Percentiles rank a stretch among this genome's conserved stretches.
phyloP scores from a whole-genome alignment of 2,797 vertebrate species.

The Pipistrellus nathusii region DNA sequence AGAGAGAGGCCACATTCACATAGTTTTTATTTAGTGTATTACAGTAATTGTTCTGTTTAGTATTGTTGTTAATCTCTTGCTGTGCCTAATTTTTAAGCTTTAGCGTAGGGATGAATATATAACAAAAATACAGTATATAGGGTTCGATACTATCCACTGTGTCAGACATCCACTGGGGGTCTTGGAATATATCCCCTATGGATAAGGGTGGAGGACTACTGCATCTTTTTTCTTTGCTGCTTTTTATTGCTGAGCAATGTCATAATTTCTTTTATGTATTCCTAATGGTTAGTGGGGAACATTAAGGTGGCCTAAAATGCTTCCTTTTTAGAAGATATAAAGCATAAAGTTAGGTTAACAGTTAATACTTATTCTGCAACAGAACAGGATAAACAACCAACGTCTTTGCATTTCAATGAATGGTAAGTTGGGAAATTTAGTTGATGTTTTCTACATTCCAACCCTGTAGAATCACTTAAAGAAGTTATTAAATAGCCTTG shows the following conservation, averaged over 20 bases:
- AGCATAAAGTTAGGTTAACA: background rate
- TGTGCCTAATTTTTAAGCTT: background rate
- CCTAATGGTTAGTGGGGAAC: slow-evolving; percentile 21
- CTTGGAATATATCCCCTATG: background rate
- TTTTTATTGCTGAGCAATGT: slow-evolving; percentile 79
- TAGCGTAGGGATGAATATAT: background rate
- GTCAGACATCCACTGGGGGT: background rate
- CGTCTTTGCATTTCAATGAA: background rate
- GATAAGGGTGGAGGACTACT: background rate
- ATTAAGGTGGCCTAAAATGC: slow-evolving; percentile 6
- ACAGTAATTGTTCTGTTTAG: background rate
- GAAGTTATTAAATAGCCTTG: slow-evolving; percentile 71
- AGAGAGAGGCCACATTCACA: background rate
- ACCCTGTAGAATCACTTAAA: slow-evolving; percentile 48
- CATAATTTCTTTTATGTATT: slow-evolving; percentile 69
- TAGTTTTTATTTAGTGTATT: background rate
- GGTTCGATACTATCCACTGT: background rate
- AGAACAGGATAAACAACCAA: slow-evolving; percentile 44
- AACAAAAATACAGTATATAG: background rate
- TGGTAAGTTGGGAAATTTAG: slow-evolving; percentile 42
- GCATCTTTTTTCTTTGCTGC: slow-evolving; percentile 79
- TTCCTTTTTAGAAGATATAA: slow-evolving; percentile 49
- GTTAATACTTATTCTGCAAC: slow-evolving; percentile 9
- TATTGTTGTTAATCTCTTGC: background rate
- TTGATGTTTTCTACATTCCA: slow-evolving; percentile 49